A percentile compares a stretch with the other conserved stretches of the same genome.
Conservation (phyloP, 2,113 vertebrate genomes). For the Axis porcinus region DNA sequence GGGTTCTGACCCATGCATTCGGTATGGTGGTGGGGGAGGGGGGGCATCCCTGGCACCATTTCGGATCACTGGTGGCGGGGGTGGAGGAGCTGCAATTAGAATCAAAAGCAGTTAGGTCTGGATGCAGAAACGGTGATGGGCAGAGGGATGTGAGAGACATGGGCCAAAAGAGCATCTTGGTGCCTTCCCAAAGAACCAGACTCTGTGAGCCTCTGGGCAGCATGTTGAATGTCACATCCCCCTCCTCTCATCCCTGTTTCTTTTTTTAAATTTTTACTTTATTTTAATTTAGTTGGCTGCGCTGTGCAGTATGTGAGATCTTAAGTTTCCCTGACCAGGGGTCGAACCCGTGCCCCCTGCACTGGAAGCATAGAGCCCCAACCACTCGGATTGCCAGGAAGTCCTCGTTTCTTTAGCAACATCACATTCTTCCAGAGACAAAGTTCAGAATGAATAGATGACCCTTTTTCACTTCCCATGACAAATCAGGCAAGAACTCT, state of each 20-base stretch:
- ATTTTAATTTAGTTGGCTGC: background rate
- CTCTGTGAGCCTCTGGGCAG: background rate
- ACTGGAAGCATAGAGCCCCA: background rate
- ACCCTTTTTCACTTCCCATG: background rate
- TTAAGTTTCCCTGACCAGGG: background rate
- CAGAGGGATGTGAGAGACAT: background rate
- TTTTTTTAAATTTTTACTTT: background rate
- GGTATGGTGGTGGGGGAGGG: slow-evolving; percentile 89
- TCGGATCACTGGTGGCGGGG: slow-evolving; percentile 78
- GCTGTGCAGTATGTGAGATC: background rate
- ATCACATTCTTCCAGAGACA: background rate
- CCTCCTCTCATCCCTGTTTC: background rate
- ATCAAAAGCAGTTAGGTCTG: slow-evolving; percentile 14
- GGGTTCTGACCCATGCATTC: slow-evolving; percentile 85
- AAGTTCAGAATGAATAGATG: background rate
- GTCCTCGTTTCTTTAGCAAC: background rate
- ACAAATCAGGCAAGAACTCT: background rate
- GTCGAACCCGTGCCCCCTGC: background rate
- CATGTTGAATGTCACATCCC: background rate
- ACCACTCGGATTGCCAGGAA: background rate
- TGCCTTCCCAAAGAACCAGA: background rate
- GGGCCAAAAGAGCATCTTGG: background rate
- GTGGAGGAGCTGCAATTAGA: slow-evolving; percentile 82
- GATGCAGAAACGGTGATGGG: background rate
- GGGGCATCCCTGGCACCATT: slow-evolving; percentile 90